phyloP scores from a whole-genome alignment of 2,888 invertebrate genomes.

The Bunonema sp. region DNA sequence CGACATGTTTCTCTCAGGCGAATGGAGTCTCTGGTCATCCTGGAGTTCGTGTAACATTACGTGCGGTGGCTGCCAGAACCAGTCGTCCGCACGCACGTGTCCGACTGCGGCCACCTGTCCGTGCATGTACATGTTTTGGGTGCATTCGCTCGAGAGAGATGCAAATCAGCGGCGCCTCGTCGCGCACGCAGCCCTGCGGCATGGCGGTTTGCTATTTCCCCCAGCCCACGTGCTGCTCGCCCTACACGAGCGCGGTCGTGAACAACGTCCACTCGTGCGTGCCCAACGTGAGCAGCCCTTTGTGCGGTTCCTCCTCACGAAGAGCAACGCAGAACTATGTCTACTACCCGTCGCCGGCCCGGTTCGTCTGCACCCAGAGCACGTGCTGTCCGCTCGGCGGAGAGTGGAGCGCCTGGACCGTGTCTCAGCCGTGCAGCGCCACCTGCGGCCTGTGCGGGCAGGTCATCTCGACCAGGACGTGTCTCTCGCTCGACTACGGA shows the following conservation, averaged over 20 bases:
- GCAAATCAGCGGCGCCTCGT: neutral
- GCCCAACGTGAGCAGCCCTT: too few species aligned
- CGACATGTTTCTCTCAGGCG: too few species aligned
- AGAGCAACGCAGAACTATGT: too few species aligned
- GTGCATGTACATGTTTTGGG: neutral
- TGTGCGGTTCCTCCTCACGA: too few species aligned
- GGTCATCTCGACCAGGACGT: conserved; percentile 2
- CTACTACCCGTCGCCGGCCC: too few species aligned
- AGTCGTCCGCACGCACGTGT: neutral
- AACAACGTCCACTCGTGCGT: too few species aligned
- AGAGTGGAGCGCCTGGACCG: conserved; percentile 7
- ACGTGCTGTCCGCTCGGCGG: conserved; percentile 1
- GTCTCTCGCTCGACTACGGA: too few species aligned
- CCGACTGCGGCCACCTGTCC: neutral
- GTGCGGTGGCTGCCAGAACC: neutral
- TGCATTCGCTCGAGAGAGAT: too few species aligned
- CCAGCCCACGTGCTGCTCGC: neutral
- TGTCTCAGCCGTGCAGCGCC: conserved; percentile 4
- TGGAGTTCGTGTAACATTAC: neutral
- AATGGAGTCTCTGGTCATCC: neutral
- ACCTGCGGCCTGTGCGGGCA: conserved; percentile 7
- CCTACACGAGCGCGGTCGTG: neutral
- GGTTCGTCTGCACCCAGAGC: too few species aligned
- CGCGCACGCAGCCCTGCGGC: neutral
- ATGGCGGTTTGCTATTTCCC: neutral